Base-by-base conservation (phyloP, 1,140 invertebrate genomes). In the Pachyrhynchus sulphureomaculatus region DNA sequence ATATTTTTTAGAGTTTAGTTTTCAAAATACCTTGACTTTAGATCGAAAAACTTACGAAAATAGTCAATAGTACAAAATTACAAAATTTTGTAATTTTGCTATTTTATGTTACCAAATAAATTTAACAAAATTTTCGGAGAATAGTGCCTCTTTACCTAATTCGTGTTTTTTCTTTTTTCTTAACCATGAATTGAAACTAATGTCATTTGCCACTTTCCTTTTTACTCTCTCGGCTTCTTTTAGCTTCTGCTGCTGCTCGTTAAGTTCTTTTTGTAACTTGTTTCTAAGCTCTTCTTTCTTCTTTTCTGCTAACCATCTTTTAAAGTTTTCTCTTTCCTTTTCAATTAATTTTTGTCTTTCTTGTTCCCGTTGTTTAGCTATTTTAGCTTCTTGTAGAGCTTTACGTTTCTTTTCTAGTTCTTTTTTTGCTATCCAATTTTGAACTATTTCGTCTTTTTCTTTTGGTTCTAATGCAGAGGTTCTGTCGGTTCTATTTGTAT, bases 121-220 rank as follows among this genome's bases (percentile, higher is more conserved):
- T n/a, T n/a, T n/a, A n/a, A n/a, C n/a, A n/a, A n/a, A n/a, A n/a
- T n/a, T n/a, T n/a, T n/a, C n/a, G n/a, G n/a, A n/a, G n/a, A n/a
- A n/a, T n/a, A n/a, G n/a, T n/a, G n/a, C n/a, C n/a, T n/a, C n/a
- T n/a, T 60, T 70, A 81, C 81, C 73, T 76, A 81, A 77, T 60
- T 79, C 76, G 6, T 75, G 72, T 60, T 82, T 78, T 49, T 81
- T 78, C 58, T 83, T 83, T 57, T 72, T 78, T 13, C 72, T 71
- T 23, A 80, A 73, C 82, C 82, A 83, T 13, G 78, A 73, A 8
- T 76, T 68, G 24, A 78, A 76, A 48, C 77, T 81, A 32, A 79
- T 76, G 10, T 80, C 76, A 51, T 78, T 81, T 4, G 77, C 79
- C 10, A 72, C 65, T 44, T 76, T 68, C 5, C 76, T 72, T 29